phyloP scores from a whole-genome alignment of 2,797 vertebrate genomes.

The Gymnoscopelus microlampas region DNA sequence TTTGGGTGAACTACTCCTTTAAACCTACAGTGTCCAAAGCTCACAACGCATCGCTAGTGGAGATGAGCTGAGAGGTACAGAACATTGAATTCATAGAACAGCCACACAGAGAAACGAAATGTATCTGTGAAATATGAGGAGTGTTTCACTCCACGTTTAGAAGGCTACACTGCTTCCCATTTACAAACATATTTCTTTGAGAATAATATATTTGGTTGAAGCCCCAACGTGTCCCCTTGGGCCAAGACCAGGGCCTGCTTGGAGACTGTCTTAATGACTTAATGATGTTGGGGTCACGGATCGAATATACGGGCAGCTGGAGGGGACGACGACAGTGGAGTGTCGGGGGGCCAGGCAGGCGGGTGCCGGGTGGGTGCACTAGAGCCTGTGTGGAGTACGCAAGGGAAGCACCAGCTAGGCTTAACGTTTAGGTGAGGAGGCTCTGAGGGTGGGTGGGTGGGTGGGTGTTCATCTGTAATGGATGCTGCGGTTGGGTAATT shows the following conservation, averaged over 20 bases:
- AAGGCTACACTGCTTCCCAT: conserved; percentile 55
- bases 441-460: background rate
- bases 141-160: conserved; percentile 9
- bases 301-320: conserved; percentile 76
- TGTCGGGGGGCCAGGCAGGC: conserved; percentile 11
- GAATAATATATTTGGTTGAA: conserved; percentile 72
- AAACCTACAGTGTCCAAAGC: too few species aligned
- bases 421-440: conserved; percentile 52
- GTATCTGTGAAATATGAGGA: conserved; percentile 18
- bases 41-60: too few species aligned
- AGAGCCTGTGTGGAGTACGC: conserved; percentile 52
- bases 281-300: conserved; percentile 62
- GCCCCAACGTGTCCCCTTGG: conserved; percentile 69
- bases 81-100: background rate
- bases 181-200: conserved; percentile 76
- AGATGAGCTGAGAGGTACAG: background rate
- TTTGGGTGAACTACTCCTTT: too few species aligned
- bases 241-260: conserved; percentile 59
- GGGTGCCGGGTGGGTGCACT: conserved; percentile 8
- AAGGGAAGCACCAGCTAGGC: conserved; percentile 38
- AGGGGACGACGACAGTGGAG: conserved; percentile 64
- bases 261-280: conserved; percentile 62
- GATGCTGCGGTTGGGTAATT: conserved; percentile 52
- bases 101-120: background rate
- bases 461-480: conserved; percentile 57